A percentile compares a stretch with the other conserved stretches of the same genome.
phyloP scores from a whole-genome alignment of 2,888 invertebrate species.

The Chromoteleia sp. region DNA sequence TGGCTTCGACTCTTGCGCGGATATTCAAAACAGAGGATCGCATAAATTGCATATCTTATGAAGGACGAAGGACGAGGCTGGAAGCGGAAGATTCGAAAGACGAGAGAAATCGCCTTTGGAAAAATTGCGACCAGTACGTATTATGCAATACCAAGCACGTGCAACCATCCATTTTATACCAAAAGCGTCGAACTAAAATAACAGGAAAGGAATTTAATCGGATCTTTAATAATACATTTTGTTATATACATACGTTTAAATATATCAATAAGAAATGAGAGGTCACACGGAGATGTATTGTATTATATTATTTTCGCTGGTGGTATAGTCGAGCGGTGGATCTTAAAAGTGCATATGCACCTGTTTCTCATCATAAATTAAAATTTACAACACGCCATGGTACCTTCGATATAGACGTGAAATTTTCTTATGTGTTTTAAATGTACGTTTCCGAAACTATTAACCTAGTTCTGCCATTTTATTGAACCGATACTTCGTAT shows the following conservation, averaged over 20 bases:
- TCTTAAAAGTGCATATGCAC: slow-evolving; percentile 42
- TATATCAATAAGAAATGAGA: slow-evolving; percentile 51
- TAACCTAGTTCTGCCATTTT: slow-evolving; percentile 46
- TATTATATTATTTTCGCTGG: slow-evolving; percentile 12
- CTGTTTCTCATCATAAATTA: slow-evolving; percentile 64
- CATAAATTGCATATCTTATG: slow-evolving; percentile 78
- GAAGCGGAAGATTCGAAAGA: slow-evolving; percentile 56
- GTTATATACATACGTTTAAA: slow-evolving; percentile 47
- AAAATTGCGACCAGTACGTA: slow-evolving; percentile 61
- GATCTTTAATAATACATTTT: slow-evolving; percentile 58
- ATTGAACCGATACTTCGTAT: slow-evolving; percentile 46
- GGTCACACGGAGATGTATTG: neutral
- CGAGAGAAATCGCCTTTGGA: slow-evolving; percentile 59
- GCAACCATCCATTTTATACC: slow-evolving; percentile 63
- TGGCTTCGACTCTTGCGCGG: slow-evolving; percentile 72
- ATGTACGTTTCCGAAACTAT: slow-evolving; percentile 54
- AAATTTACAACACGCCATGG: slow-evolving; percentile 47
- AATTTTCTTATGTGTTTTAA: slow-evolving; percentile 55
- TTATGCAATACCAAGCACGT: slow-evolving; percentile 67
- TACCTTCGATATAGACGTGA: slow-evolving; percentile 19
- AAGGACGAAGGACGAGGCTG: slow-evolving; percentile 68
- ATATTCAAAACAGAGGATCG: slow-evolving; percentile 74
- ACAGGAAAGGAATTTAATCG: slow-evolving; percentile 57
- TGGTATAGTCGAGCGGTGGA: slow-evolving; percentile 16
- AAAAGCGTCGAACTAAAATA: slow-evolving; percentile 56